Conservation (phyloP, 2,113 vertebrate species). For the Chaetorhynchus papuensis region DNA sequence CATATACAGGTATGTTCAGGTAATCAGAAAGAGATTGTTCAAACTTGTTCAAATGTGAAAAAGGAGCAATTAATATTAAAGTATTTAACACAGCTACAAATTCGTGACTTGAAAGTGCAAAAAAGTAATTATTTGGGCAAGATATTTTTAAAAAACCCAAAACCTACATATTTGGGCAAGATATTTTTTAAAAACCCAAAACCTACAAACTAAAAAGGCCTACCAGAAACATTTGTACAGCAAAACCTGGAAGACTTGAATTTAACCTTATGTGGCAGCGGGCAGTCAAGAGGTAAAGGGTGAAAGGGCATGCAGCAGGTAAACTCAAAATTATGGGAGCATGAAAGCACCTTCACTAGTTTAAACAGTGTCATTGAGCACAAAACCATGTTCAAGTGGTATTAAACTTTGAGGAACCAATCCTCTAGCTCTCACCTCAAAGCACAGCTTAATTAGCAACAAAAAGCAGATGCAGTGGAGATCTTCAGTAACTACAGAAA, state of each 20-base stretch:
- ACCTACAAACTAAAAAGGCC: not conserved
- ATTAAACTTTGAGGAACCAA: not conserved
- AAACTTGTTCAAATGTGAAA: not conserved
- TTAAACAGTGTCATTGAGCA: not conserved
- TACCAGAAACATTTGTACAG: not conserved
- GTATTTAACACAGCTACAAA: not conserved
- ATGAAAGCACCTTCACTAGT: not conserved
- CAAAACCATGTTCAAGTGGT: not conserved
- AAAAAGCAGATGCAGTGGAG: not conserved
- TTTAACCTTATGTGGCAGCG: not conserved
- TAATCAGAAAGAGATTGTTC: not conserved
- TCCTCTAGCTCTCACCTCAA: not conserved
- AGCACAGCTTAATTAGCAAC: not conserved
- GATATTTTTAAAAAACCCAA: not conserved
- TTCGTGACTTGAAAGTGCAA: not conserved
- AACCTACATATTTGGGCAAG: not conserved
- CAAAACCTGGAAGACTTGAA: not conserved
- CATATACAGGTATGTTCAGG: not conserved
- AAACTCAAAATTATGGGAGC: not conserved
- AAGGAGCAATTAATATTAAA: not conserved
- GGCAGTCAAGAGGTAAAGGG: not conserved
- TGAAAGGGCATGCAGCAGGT: not conserved
- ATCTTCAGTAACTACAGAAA: not conserved
- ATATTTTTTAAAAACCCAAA: not conserved
- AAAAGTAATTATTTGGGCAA: not conserved